Base-by-base conservation (phyloP, 2,888 invertebrate species). In the Acleris holmiana region DNA sequence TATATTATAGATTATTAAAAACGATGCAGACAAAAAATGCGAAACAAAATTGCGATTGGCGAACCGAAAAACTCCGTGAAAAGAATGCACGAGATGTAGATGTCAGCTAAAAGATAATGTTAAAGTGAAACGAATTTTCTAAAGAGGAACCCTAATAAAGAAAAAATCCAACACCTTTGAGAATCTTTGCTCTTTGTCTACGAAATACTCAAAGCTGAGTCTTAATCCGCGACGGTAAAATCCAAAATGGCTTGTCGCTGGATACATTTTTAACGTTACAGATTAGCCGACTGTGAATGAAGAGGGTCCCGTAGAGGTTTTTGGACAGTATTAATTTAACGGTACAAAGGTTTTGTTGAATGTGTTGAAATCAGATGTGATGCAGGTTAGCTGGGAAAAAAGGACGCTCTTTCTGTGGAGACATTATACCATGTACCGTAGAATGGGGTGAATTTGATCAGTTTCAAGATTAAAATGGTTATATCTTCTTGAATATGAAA, bases 261-360 rank as follows among this genome's bases (percentile, higher is more conserved):
- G 68, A 71, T 29, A 72, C 73, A 75, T 75, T 74, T 73, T 74
- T 75, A 70, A 71, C 70, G 68, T 74, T 70, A 44, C 55, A 68
- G 70, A 67, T 68, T 73, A 71, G 61, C 67, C 67, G 57, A 67
- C 69, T 72, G 66, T 67, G 66, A 72, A 70, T 70, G 69, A 72
- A 67, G 56, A 53, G 58, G 56, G 67, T 67, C 15, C 17, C 50
- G 35, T 23, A 55, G 50, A 51, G 44, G 51, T 48, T 66, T 66
- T 48, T 29, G 25, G 57, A 61, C 61, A 56, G 51, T 29, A 61
- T 62, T 58, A 61, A 61, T 66, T 66, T 66, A 54, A 65, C 59
- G 65, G 48, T 64, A 55, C 40, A 21, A 7, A 21, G 65, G 44
- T 29, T 46, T 18, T 44, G 18, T 4, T 15, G 48, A 60, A 60